Conservation (phyloP, 2,888 invertebrate species). For the Troides oblongomaculatus region DNA sequence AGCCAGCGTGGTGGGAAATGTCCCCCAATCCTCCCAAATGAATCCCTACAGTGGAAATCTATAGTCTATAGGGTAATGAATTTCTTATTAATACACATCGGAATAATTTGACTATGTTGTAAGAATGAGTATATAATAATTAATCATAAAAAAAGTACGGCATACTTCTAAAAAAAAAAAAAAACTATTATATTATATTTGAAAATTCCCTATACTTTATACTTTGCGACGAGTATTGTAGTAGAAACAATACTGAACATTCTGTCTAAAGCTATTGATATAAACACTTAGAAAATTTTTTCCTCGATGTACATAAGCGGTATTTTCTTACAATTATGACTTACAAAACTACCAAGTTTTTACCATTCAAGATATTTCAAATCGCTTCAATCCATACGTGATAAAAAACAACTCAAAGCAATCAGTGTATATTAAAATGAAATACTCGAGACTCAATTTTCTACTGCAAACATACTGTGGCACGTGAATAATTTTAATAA, state of each 20-base stretch:
- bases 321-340: conserved; percentile 10
- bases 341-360: conserved; percentile 1
- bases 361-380: conserved; percentile 6
- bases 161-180: too few species aligned
- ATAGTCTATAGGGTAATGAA: too few species aligned
- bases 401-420: conserved; percentile 14
- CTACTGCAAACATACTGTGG: conserved; percentile 23
- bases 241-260: conserved; percentile 2
- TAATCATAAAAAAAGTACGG: too few species aligned
- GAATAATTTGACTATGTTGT: too few species aligned
- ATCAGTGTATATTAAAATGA: conserved; percentile 17
- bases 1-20: too few species aligned
- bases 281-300: not conserved
- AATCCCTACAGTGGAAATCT: too few species aligned
- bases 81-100: too few species aligned
- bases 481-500: conserved; percentile 30
- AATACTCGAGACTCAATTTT: conserved; percentile 13
- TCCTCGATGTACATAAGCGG: not conserved
- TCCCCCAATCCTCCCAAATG: too few species aligned
- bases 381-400: not conserved
- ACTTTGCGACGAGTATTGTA: not conserved
- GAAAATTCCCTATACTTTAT: conserved; percentile 6
- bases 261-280: not conserved
- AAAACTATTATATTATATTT: not conserved
- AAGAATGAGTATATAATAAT: too few species aligned